Evolutionary conservation across 1,140 invertebrate genomes (phyloP).

Genomic region (Drosophila bocqueti): DNA sequence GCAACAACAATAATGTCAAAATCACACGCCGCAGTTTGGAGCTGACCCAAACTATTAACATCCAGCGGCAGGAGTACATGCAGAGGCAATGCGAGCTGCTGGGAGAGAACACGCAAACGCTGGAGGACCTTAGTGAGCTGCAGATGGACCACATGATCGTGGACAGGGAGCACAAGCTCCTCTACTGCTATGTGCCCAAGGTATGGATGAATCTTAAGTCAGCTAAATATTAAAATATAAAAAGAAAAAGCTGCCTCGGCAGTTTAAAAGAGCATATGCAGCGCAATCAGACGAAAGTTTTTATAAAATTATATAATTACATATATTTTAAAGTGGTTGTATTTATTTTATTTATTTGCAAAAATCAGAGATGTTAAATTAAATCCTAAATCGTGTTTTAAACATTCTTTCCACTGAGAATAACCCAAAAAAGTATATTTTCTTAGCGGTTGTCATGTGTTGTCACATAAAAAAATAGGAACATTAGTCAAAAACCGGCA

Average conservation of each 20-base stretch:
- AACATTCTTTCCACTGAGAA: background rate
- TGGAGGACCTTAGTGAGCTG: constrained; percentile 86
- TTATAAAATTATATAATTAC: background rate
- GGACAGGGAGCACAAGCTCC: constrained; percentile 91
- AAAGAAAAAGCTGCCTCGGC: constrained; percentile 12
- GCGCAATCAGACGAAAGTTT: background rate
- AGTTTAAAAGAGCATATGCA: background rate
- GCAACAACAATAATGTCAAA: constrained; percentile 83
- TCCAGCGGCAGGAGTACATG: constrained; percentile 89
- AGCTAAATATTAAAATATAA: background rate
- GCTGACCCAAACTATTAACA: constrained; percentile 87
- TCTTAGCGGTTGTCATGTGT: constrained; percentile 29
- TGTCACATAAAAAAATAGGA: background rate
- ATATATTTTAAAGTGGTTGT: background rate
- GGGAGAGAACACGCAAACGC: constrained; percentile 58
- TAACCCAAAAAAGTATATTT: background rate
- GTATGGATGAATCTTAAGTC: constrained; percentile 68
- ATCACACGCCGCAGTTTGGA: constrained; percentile 86
- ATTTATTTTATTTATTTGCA: background rate
- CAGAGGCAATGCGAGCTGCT: constrained; percentile 89
- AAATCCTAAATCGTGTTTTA: too few species aligned
- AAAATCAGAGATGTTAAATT: background rate
- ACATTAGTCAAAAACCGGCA: constrained; percentile 41
- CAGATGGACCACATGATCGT: constrained; percentile 91
- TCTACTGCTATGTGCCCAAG: constrained; percentile 98